A percentile compares a stretch with the other conserved stretches of the same genome.
Evolutionary conservation across 2,888 invertebrate species (phyloP).

Genomic region (Drosophila atripex): DNA sequence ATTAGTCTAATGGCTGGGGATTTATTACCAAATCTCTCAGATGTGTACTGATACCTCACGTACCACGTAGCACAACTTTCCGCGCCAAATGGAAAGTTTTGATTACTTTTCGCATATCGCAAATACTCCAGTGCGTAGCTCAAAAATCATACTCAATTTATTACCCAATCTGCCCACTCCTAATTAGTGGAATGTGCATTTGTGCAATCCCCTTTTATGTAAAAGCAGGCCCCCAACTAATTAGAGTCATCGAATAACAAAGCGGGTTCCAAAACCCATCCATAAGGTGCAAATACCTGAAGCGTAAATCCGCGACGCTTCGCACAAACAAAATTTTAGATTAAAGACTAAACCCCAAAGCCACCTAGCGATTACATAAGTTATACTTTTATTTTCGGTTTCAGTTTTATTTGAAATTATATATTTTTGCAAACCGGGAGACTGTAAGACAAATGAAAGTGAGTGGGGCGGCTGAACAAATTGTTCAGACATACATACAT

Average conservation of each 20-base stretch:
- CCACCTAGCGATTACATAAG: constrained; percentile 61
- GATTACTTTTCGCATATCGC: not conserved
- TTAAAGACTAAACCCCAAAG: constrained; percentile 36
- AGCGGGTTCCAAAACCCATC: constrained; percentile 27
- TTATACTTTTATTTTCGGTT: constrained; percentile 41
- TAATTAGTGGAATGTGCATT: constrained; percentile 42
- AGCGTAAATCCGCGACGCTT: constrained; percentile 78
- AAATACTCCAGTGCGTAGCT: not conserved
- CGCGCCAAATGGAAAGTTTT: constrained; percentile 57
- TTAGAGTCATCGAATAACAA: constrained; percentile 53
- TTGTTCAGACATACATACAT: constrained; percentile 36
- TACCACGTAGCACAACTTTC: constrained; percentile 22
- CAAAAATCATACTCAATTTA: not conserved
- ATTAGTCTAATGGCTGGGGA: constrained; percentile 48
- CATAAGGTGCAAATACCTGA: constrained; percentile 68
- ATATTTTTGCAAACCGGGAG: constrained; percentile 45
- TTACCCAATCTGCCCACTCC: constrained; percentile 27
- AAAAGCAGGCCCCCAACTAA: constrained; percentile 48
- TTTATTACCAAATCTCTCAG: constrained; percentile 37
- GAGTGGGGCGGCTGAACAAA: constrained; percentile 56
- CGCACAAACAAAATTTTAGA: constrained; percentile 50
- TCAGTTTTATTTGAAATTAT: not conserved
- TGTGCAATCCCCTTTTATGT: constrained; percentile 54
- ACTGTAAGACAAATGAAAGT: constrained; percentile 65
- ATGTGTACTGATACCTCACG: constrained; percentile 57